Evolutionary conservation across 2,797 vertebrate species (phyloP), one percentile per base, ranked within the genome.

Genomic region (Parotocinclus haroldoi): DNA sequence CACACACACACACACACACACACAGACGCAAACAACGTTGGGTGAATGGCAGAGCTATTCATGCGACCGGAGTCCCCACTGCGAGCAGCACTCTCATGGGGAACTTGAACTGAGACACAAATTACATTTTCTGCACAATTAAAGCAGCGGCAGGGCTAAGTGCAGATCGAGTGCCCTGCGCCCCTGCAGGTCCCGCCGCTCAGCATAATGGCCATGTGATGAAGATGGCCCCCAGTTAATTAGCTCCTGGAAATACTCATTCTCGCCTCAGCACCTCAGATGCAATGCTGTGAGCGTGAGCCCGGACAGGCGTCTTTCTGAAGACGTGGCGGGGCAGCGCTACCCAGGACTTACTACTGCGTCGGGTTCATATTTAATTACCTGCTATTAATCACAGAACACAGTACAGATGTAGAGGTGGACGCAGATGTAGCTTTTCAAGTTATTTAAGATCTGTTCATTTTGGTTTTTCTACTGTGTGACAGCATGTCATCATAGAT

Each of bases 71-170:
- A 87, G 82, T 82, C 82, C 84, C 81, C 42, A 82, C 84, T 81
- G 84, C 69, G 86, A 89, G 84, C 85, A 84, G 83, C 82, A 82
- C 86, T 90, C 87, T 89, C 78, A 68, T 74, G 83, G 79, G 84
- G 88, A 89, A 89, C 85, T 88, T 82, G 87, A 84, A 86, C 87
- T 74, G 80, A 85, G 85, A 85, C 86, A 88, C 87, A 90, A 90
- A 91, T 91, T 86, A 90, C 89, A 91, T 91, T 90, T 91, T 91
- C 88, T 89, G 88, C 89, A 90, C 90, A 91, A 90, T 91, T 90
- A 91, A 90, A 88, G 89, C 84, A 83, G 82, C 79, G 81, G 85
- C 86, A 72, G 54, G 70, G 86, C 85, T 88, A 86, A 89, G 86
- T 88, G 85, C 83, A 83, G 84, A 83, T 84, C 85, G 83, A 85